These are phyloP conservation scores for Balaenoptera acutorostrata DNA, from an alignment of 2,113 vertebrate species.

Conservation along the genomic window DNA sequence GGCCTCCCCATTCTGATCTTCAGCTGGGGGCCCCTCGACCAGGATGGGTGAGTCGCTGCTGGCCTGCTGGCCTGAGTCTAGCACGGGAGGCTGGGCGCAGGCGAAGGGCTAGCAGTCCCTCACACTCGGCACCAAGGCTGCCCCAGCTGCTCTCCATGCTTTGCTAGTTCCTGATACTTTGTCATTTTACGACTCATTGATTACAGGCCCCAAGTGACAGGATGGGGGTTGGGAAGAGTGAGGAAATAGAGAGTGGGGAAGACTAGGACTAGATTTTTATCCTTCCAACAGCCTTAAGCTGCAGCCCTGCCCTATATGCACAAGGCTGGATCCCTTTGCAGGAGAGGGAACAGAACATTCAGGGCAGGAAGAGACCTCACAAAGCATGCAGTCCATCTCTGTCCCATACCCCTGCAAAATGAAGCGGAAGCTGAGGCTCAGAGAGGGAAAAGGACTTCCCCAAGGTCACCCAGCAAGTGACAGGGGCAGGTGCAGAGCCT, in stretches of 20 bases:
- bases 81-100: neutral
- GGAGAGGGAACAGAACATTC: neutral
- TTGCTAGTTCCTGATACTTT: slow-evolving; percentile 49
- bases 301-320: neutral
- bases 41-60: neutral
- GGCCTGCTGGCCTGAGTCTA: neutral
- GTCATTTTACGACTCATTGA: slow-evolving; percentile 70
- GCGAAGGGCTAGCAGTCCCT: neutral
- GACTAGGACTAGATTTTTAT: neutral
- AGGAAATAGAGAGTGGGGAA: neutral
- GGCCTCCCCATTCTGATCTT: neutral
- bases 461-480: neutral
- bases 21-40: neutral
- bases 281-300: neutral
- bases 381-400: too few species aligned
- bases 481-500: neutral
- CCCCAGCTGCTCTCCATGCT: slow-evolving; percentile 64
- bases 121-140: neutral
- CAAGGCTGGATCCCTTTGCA: neutral
- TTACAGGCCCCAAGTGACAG: slow-evolving; percentile 8
- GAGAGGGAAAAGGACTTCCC: neutral
- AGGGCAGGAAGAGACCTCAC: neutral
- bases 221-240: slow-evolving; percentile 5
- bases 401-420: neutral
- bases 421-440: neutral